Percentiles rank a stretch among this genome's conserved stretches.
Evolutionary conservation across 2,888 invertebrate species (phyloP).

Genomic region (Antitype chi): DNA sequence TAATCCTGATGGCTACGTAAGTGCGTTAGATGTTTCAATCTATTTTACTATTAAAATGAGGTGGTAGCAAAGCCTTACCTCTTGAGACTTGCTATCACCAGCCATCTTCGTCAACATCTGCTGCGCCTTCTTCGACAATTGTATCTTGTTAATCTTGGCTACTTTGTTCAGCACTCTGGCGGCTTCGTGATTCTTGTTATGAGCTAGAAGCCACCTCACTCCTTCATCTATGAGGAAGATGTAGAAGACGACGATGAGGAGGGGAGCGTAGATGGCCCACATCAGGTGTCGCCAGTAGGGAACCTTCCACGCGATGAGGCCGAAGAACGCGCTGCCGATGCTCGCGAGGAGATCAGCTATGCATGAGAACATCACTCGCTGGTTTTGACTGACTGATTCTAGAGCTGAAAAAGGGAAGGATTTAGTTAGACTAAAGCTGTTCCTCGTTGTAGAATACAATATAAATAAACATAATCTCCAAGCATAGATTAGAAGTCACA

Average conservation of each 20-base stretch:
- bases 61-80: conserved; percentile 68
- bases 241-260: conserved; percentile 92
- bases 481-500: neutral
- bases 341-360: conserved; percentile 82
- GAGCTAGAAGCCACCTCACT: conserved; percentile 94
- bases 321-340: conserved; percentile 93
- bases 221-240: conserved; percentile 94
- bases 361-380: conserved; percentile 85
- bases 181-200: conserved; percentile 92
- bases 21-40: neutral
- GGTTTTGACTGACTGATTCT: conserved; percentile 84
- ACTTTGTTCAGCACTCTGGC: conserved; percentile 92
- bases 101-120: conserved; percentile 83
- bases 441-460: neutral
- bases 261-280: conserved; percentile 93
- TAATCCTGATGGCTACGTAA: neutral
- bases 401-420: conserved; percentile 76
- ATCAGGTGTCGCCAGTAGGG: conserved; percentile 93
- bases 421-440: neutral
- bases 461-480: neutral
- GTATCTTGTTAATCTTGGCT: conserved; percentile 92
- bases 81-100: conserved; percentile 76
- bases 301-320: conserved; percentile 93
- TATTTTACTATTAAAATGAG: neutral
- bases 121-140: conserved; percentile 89